Conservation (phyloP, 2,888 invertebrate species). For the Papilio demoleus region DNA sequence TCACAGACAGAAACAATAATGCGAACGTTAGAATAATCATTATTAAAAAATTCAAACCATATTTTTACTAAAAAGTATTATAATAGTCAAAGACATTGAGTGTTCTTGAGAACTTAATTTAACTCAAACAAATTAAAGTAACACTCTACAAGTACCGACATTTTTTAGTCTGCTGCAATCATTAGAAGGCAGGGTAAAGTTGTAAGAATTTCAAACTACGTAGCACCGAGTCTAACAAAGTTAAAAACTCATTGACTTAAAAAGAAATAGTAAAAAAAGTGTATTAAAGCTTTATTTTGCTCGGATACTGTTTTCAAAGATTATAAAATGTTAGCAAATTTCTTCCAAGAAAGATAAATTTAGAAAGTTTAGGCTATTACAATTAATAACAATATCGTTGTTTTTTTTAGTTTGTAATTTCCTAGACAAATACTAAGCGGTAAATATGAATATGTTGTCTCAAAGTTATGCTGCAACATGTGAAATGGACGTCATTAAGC, state of each 20-base stretch:
- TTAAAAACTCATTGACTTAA: conserved; percentile 29
- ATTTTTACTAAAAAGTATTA: not conserved
- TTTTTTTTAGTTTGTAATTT: too few species aligned
- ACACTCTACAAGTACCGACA: conserved; percentile 3
- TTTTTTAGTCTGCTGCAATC: conserved; percentile 27
- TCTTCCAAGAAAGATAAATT: too few species aligned
- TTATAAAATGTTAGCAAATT: not conserved
- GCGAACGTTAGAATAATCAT: too few species aligned
- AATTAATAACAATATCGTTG: too few species aligned
- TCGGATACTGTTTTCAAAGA: not conserved
- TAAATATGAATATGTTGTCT: not conserved
- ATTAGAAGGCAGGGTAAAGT: conserved; percentile 26
- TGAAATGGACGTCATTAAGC: conserved; percentile 21
- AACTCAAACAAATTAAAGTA: conserved; percentile 14
- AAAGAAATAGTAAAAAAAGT: conserved; percentile 29
- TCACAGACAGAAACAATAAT: too few species aligned
- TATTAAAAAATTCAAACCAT: not conserved
- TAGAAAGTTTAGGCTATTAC: too few species aligned
- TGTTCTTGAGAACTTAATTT: conserved; percentile 52
- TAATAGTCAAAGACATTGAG: conserved; percentile 70
- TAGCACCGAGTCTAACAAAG: conserved; percentile 31
- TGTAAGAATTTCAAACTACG: conserved; percentile 31
- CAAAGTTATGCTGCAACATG: conserved; percentile 11
- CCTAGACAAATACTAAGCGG: not conserved
- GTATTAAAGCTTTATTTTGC: not conserved